These are phyloP conservation scores for Noctua janthe DNA, from an alignment of 2,888 invertebrate genomes.

Conservation along the genomic window DNA sequence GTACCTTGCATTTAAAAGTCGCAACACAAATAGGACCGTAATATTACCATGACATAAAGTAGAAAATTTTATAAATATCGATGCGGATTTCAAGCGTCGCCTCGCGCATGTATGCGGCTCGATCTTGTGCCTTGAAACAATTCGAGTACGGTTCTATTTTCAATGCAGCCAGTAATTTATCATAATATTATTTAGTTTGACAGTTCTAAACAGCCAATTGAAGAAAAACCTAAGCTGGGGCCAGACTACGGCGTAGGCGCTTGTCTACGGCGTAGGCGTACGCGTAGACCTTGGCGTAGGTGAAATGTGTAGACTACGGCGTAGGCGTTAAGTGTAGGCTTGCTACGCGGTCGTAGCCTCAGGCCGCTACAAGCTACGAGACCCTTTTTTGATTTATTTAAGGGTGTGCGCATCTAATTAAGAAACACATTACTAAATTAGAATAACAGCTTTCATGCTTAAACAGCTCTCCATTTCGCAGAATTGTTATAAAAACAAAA, in stretches of 20 bases:
- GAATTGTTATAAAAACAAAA: neutral
- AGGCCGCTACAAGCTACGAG: neutral
- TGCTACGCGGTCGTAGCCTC: conserved; percentile 32
- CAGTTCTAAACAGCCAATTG: too few species aligned
- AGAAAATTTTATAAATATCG: neutral
- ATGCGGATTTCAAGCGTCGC: neutral
- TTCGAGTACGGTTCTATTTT: neutral
- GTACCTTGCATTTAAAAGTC: too few species aligned
- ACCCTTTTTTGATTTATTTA: neutral
- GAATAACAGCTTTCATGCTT: neutral
- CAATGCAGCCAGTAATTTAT: neutral
- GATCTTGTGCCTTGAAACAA: neutral
- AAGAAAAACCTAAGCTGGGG: neutral
- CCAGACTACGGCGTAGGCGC: neutral
- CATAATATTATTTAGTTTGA: neutral
- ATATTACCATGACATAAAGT: too few species aligned
- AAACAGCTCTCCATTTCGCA: neutral
- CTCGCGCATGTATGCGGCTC: neutral
- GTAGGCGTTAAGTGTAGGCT: conserved; percentile 23
- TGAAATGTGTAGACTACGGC: neutral
- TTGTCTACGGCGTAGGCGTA: conserved; percentile 1
- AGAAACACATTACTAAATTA: neutral
- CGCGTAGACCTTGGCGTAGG: conserved; percentile 8
- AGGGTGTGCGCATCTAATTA: neutral
- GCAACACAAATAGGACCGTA: too few species aligned